Conservation (phyloP, 2,888 invertebrate genomes). For the Bugula neritina region DNA sequence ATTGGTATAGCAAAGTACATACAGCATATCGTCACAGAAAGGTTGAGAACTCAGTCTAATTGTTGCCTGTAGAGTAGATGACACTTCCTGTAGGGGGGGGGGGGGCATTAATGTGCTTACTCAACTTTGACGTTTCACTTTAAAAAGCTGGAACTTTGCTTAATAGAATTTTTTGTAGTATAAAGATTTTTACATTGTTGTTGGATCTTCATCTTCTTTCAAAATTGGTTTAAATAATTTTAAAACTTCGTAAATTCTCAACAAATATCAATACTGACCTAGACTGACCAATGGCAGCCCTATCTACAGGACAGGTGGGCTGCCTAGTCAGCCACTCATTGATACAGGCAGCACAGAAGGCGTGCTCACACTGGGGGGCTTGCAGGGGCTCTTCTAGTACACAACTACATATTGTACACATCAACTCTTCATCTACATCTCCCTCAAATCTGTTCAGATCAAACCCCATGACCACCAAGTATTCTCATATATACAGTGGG, state of each 20-base stretch:
- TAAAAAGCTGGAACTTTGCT: no score
- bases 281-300: constrained; percentile 80
- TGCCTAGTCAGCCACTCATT: constrained; percentile 90
- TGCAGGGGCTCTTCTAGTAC: constrained; percentile 91
- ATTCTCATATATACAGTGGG: no score
- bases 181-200: no score
- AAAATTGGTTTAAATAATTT: no score
- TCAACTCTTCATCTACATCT: constrained; percentile 91
- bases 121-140: no score
- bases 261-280: no score
- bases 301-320: constrained; percentile 88
- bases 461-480: constrained; percentile 89
- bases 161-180: no score
- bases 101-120: no score
- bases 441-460: constrained; percentile 88
- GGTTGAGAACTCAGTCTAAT: constrained; percentile 5
- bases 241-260: no score
- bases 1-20: background rate
- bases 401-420: constrained; percentile 92
- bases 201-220: no score
- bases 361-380: constrained; percentile 93
- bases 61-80: no score
- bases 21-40: background rate
- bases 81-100: no score
- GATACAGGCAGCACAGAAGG: constrained; percentile 86